Evolutionary conservation across 2,797 vertebrate species (phyloP), one percentile per base, ranked within the genome.

Genomic region (Allobates femoralis): DNA sequence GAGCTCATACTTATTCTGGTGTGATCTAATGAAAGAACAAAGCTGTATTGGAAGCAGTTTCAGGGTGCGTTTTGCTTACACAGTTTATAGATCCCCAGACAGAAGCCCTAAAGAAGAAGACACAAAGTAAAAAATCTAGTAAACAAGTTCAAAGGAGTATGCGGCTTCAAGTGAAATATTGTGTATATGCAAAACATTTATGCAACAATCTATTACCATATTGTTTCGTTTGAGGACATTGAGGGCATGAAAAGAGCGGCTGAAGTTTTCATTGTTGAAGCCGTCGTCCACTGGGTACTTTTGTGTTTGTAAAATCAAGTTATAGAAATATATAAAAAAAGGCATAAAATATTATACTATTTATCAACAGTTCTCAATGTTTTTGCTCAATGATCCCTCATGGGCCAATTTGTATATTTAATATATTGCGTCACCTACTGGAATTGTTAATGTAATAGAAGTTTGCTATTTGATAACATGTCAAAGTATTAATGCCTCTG

Each of bases 1-100:
- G 82, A 84, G 77, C 82, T 80, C 77, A 84, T 79, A 84, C 76
- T 79, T 83, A 87, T 87, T 87, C 86, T 87, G 86, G 67, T 87
- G 86, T 87, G 82, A 84, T 87, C 82, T 84, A 84, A 87, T 87
- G 82, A 87, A 87, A 84, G 76, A 81, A 87, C 82, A 84, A 87
- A 84, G 76, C 77, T 41, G 46, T 37, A 81, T 62, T 76, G 69
- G 50, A 75, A 84, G 86, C 76, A 79, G 86, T 87, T 81, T 75
- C 34, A 84, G 82, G 86, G 82, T 83, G 77, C 76, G 37, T 87
- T 84, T 80, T 87, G 76, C 86, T 84, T 87, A 87, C 75, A 83
- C 81, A 84, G 76, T 79, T 84, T 87, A 87, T 75, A 80, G 86
- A 67, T 87, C 82, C 86, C 82, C 14, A 84, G 82, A 87, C 82